A percentile compares a stretch with the other conserved stretches of the same genome.
Evolutionary conservation across 2,797 vertebrate genomes (phyloP).

Genomic region (Gymnoscopelus braueri): DNA sequence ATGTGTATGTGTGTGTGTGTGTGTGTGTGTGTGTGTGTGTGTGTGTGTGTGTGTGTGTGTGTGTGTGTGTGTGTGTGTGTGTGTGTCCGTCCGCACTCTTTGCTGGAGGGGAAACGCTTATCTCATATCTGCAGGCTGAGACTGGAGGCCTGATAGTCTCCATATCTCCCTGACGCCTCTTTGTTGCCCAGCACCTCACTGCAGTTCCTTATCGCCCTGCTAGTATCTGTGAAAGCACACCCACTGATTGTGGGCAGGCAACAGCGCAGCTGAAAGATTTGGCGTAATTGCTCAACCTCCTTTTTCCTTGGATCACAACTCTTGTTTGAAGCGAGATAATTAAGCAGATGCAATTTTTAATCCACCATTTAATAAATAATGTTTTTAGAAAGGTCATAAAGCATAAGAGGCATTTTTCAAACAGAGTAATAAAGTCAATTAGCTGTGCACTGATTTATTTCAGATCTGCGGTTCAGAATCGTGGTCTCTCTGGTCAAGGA

Average conservation of each 20-base stretch:
- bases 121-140: constrained; percentile 77
- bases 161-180: constrained; percentile 71
- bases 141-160: constrained; percentile 71
- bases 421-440: constrained; percentile 1
- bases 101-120: constrained; percentile 69
- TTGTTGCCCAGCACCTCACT: constrained; percentile 77
- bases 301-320: constrained; percentile 37
- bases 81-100: constrained; percentile 39
- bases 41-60: constrained; percentile 34
- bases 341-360: constrained; percentile 40
- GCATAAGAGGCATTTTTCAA: background rate
- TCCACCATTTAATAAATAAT: constrained; percentile 6
- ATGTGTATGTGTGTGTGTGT: constrained; percentile 12
- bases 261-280: constrained; percentile 36
- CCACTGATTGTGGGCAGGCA: constrained; percentile 54
- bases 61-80: constrained; percentile 45
- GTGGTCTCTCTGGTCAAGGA: background rate
- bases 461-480: constrained; percentile 2
- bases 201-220: constrained; percentile 61
- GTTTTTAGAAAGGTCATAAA: constrained; percentile 25
- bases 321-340: constrained; percentile 43
- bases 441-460: constrained; percentile 11
- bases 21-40: constrained; percentile 3
- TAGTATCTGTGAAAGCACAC: constrained; percentile 66
- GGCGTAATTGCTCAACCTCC: constrained; percentile 36